Evolutionary conservation across 2,797 vertebrate species (phyloP).

Genomic region (Lacerta bilineata): DNA sequence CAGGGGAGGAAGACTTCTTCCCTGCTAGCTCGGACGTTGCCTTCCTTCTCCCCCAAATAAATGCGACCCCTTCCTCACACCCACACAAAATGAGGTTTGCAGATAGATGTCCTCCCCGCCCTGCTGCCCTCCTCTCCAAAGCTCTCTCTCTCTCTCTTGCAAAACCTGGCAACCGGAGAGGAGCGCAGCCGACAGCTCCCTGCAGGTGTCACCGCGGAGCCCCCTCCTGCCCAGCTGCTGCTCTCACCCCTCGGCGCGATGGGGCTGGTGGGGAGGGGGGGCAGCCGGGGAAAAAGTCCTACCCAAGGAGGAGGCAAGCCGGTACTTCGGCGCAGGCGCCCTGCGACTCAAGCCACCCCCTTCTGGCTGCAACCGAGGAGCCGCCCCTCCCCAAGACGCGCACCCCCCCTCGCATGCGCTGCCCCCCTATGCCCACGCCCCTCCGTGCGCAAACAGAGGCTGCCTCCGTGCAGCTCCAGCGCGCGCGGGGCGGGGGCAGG

Average conservation of each 20-base stretch:
- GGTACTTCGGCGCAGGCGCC: constrained; percentile 43
- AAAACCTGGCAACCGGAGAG: no score
- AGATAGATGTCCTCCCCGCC: rapidly evolving
- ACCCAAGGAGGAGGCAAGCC: not conserved
- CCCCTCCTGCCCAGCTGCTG: not conserved
- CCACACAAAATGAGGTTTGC: not conserved
- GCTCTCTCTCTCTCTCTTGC: not conserved
- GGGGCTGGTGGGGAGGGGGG: not conserved
- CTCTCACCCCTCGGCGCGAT: not conserved
- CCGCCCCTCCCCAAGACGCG: constrained; percentile 26
- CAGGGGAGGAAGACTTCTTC: not conserved
- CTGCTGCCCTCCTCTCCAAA: not conserved
- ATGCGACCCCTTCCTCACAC: rapidly evolving
- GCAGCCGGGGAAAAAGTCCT: constrained; percentile 23
- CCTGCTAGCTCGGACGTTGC: not conserved
- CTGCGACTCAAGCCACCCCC: constrained; percentile 45
- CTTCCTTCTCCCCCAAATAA: not conserved
- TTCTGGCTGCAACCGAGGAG: not conserved
- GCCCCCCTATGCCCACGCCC: not conserved
- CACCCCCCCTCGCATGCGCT: not conserved
- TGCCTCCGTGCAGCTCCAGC: not conserved
- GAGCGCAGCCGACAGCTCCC: not conserved
- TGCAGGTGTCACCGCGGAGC: not conserved
- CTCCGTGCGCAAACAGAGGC: not conserved
- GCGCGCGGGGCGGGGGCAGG: not conserved